A percentile compares a stretch with the other conserved stretches of the same genome.
These are phyloP conservation scores for Pempheris klunzingeri DNA, from an alignment of 2,797 vertebrate genomes.

Conservation along the genomic window DNA sequence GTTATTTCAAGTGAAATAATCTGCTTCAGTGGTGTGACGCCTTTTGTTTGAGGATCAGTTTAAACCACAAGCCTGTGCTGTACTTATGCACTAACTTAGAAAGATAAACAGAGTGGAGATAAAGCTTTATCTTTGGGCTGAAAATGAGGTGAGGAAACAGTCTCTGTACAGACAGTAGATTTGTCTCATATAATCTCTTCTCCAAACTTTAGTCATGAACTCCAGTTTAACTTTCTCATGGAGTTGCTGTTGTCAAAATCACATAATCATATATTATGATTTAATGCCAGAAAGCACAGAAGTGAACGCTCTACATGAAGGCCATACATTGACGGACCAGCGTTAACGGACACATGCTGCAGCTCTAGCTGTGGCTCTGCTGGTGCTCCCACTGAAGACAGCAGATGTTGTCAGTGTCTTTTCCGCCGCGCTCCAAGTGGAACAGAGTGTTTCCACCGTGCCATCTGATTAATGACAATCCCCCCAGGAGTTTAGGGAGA, in stretches of 20 bases:
- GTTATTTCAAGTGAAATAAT: constrained; percentile 22
- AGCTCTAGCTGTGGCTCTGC: constrained; percentile 33
- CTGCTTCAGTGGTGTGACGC: background rate
- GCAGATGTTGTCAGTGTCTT: constrained; percentile 47
- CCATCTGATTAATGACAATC: constrained; percentile 73
- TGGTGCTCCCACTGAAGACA: constrained; percentile 40
- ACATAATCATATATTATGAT: background rate
- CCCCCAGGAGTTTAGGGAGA: constrained; percentile 40
- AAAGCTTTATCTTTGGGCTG: constrained; percentile 1
- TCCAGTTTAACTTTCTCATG: constrained; percentile 6
- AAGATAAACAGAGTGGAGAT: background rate
- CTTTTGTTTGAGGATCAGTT: constrained; percentile 37
- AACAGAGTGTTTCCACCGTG: constrained; percentile 68
- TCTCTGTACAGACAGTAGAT: background rate
- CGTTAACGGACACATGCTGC: constrained; percentile 1
- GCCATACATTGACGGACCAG: background rate
- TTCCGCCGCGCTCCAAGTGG: constrained; percentile 47
- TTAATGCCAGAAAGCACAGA: constrained; percentile 5
- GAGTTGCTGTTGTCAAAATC: constrained; percentile 1
- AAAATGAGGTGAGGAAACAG: background rate
- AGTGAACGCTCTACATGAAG: background rate
- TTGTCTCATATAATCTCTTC: background rate
- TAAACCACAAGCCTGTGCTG: background rate
- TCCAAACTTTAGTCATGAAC: constrained; percentile 13
- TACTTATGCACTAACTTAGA: constrained; percentile 9